phyloP scores from a whole-genome alignment of 2,113 vertebrate genomes.

The Phocoena sinus region DNA sequence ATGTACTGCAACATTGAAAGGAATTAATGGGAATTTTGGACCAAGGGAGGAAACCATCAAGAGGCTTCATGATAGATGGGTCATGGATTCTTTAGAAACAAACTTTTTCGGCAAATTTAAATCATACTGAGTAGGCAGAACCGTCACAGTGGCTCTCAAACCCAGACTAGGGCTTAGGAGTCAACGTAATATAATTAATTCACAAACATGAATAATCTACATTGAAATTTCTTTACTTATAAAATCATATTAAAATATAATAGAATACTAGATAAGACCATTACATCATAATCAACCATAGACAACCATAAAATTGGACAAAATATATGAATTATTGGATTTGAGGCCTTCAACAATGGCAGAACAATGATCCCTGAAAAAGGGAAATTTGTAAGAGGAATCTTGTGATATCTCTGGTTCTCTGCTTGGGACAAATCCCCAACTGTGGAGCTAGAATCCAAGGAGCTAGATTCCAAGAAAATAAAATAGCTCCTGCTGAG shows the following conservation, averaged over 20 bases:
- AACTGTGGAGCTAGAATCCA: neutral
- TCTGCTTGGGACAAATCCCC: neutral
- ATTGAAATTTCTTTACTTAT: neutral
- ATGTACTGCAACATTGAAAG: neutral
- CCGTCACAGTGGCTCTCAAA: neutral
- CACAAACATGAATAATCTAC: neutral
- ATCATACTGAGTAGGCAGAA: neutral
- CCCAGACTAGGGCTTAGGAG: neutral
- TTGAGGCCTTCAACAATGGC: neutral
- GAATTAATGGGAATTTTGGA: neutral
- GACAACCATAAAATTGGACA: neutral
- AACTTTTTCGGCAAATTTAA: neutral
- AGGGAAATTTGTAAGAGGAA: neutral
- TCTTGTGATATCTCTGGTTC: neutral
- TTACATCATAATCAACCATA: neutral
- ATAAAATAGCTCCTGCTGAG: neutral
- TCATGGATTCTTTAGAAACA: neutral
- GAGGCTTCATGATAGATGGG: neutral
- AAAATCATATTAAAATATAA: neutral
- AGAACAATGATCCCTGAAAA: neutral
- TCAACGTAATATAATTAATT: neutral
- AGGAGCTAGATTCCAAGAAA: neutral
- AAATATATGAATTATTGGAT: neutral
- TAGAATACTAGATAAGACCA: neutral
- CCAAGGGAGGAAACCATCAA: neutral